These are phyloP conservation scores for Halocaridina rubra DNA, from an alignment of 2,888 invertebrate species.

Conservation along the genomic window DNA sequence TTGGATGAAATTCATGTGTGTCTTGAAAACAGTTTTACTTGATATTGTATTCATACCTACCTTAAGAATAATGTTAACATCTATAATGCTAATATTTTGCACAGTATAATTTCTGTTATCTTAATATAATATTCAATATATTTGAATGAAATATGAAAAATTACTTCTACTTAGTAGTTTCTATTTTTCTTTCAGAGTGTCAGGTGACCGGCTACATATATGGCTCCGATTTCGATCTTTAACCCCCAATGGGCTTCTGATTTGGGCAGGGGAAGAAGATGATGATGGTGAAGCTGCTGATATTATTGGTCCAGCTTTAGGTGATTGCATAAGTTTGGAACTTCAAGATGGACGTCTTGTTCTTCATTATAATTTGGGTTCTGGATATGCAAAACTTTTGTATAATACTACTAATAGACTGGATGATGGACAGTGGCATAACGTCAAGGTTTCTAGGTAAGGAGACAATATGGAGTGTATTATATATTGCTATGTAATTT, in stretches of 20 bases:
- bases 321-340: slow-evolving; percentile 57
- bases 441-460: slow-evolving; percentile 49
- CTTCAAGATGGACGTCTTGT: slow-evolving; percentile 52
- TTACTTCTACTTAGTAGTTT: too few species aligned
- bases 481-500: too few species aligned
- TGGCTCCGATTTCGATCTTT: slow-evolving; percentile 86
- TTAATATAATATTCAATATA: too few species aligned
- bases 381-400: slow-evolving; percentile 48
- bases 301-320: slow-evolving; percentile 66
- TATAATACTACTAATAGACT: slow-evolving; percentile 82
- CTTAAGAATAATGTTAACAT: too few species aligned
- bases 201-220: slow-evolving; percentile 86
- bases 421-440: slow-evolving; percentile 89
- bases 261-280: slow-evolving; percentile 79
- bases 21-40: too few species aligned
- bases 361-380: slow-evolving; percentile 59
- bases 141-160: too few species aligned
- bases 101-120: too few species aligned
- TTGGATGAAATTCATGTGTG: too few species aligned
- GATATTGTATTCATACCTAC: too few species aligned
- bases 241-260: slow-evolving; percentile 79
- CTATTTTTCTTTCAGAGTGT: too few species aligned
- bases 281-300: slow-evolving; percentile 69
- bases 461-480: not conserved
- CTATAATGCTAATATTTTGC: too few species aligned